These are phyloP conservation scores for Harpagifer antarcticus DNA, from an alignment of 2,797 vertebrate species.

Conservation along the genomic window DNA sequence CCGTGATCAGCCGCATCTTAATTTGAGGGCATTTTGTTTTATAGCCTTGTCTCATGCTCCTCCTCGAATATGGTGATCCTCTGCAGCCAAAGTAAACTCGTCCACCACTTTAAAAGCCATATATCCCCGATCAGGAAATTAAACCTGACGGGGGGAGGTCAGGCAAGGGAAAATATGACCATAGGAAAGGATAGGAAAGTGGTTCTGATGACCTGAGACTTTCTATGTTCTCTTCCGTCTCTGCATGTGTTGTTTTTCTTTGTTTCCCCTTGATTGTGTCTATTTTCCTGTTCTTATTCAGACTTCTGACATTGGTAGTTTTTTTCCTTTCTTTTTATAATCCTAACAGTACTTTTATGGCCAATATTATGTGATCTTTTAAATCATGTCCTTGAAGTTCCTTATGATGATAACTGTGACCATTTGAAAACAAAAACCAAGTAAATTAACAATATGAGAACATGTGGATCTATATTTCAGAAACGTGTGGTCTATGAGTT, in stretches of 20 bases:
- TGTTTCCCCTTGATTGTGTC: conserved; percentile 14
- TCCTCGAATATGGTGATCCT: conserved; percentile 27
- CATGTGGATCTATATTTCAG: neutral
- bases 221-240: conserved; percentile 1
- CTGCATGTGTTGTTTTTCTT: neutral
- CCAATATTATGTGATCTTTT: neutral
- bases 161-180: conserved; percentile 67
- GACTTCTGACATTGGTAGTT: neutral
- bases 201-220: conserved; percentile 36
- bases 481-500: neutral
- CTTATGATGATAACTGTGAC: neutral
- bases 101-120: conserved; percentile 56
- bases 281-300: neutral
- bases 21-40: conserved; percentile 54
- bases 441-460: conserved; percentile 12
- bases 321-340: neutral
- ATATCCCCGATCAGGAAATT: conserved; percentile 70
- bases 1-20: conserved; percentile 44
- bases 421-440: neutral
- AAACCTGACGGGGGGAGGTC: conserved; percentile 60
- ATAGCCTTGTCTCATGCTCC: conserved; percentile 21
- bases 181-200: conserved; percentile 47
- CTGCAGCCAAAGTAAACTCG: conserved; percentile 71
- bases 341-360: neutral
- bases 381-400: neutral